Conservation (phyloP, 2,113 vertebrate species). For the Acrocephalus arundinaceus region DNA sequence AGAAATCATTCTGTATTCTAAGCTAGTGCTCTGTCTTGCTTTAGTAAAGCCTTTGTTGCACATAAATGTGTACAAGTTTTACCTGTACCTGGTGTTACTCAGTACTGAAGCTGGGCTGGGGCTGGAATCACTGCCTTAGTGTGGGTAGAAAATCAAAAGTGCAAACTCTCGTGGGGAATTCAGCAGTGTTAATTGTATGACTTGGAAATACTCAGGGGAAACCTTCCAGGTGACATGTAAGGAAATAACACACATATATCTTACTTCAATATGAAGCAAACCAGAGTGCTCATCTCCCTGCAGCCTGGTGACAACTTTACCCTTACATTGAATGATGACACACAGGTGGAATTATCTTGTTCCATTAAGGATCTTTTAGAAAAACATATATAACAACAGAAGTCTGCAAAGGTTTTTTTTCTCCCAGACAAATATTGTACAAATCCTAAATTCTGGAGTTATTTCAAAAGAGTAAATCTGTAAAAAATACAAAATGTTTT, state of each 20-base stretch:
- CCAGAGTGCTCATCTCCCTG: background rate
- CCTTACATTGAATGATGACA: background rate
- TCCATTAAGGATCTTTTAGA: constrained; percentile 15
- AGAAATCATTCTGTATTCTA: constrained; percentile 22
- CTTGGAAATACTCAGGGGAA: constrained; percentile 22
- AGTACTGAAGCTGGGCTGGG: background rate
- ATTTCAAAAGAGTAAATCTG: constrained; percentile 9
- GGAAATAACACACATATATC: constrained; percentile 41
- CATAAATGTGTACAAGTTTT: background rate
- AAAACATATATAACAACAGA: background rate
- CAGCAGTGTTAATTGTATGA: constrained; percentile 26
- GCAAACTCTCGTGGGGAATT: background rate
- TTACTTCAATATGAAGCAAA: constrained; percentile 31
- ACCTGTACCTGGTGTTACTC: background rate
- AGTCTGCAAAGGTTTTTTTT: background rate
- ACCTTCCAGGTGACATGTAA: constrained; percentile 34
- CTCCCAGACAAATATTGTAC: background rate
- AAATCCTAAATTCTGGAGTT: constrained; percentile 7
- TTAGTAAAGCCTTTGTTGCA: background rate
- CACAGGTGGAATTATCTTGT: constrained; percentile 13
- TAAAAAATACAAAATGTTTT: background rate
- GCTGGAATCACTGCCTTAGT: background rate
- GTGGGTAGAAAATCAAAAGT: background rate
- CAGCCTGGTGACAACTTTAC: constrained; percentile 9
- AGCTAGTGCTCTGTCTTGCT: background rate